Percentiles rank a stretch among this genome's conserved stretches.
Evolutionary conservation across 1,140 invertebrate genomes (phyloP).

Genomic region (Apis mellifera): DNA sequence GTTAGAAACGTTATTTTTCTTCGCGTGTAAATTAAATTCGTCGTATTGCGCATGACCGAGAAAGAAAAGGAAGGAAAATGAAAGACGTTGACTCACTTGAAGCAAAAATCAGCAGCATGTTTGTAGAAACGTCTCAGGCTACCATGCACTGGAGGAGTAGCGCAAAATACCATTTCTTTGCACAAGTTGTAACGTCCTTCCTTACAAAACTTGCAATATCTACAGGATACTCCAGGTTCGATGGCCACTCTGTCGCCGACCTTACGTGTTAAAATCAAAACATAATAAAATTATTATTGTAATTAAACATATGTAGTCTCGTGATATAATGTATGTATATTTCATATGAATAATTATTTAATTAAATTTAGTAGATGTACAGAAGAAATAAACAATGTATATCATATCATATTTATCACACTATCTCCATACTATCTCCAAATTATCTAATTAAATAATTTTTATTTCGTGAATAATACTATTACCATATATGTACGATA

Average conservation of each 20-base stretch:
- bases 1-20: not conserved
- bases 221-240: slow-evolving; percentile 95
- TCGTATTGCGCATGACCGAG: not conserved
- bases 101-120: slow-evolving; percentile 96
- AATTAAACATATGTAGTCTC: too few relatives aligned
- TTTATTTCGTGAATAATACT: too few relatives aligned
- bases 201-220: slow-evolving; percentile 92
- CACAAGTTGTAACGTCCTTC: slow-evolving; percentile 95
- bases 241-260: slow-evolving; percentile 95
- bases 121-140: slow-evolving; percentile 92
- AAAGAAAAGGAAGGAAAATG: not conserved
- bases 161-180: slow-evolving; percentile 91
- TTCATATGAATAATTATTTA: too few relatives aligned
- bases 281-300: not conserved
- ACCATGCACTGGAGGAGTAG: slow-evolving; percentile 94
- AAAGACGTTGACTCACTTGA: slow-evolving; percentile 86
- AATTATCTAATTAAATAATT: too few relatives aligned
- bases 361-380: too few relatives aligned
- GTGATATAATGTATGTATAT: too few relatives aligned
- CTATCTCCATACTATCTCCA: too few relatives aligned
- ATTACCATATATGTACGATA: too few relatives aligned
- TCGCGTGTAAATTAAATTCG: not conserved
- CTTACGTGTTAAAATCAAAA: slow-evolving; percentile 46
- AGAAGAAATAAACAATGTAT: too few relatives aligned
- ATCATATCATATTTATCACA: too few relatives aligned